Evolutionary conservation across 2,113 vertebrate species (phyloP).

Genomic region (Atlantisia rogersi): DNA sequence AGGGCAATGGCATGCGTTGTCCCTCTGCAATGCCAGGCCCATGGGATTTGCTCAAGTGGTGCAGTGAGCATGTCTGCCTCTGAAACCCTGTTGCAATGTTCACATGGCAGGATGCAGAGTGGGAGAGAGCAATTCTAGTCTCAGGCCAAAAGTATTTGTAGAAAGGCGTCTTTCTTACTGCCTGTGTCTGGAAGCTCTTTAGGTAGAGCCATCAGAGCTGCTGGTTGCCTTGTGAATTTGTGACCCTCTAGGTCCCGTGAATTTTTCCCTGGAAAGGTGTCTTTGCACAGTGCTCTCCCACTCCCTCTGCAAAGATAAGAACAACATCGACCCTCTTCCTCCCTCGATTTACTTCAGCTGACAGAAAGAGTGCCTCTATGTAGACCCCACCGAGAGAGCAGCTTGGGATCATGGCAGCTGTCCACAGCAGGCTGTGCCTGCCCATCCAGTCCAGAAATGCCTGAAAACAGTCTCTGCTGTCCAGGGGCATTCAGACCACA

Average conservation of each 20-base stretch:
- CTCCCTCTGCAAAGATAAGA: neutral
- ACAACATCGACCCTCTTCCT: neutral
- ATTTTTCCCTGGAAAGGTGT: neutral
- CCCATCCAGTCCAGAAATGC: neutral
- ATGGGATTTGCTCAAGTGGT: accelerated
- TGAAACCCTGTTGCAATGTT: too few relatives aligned
- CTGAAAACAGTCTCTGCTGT: neutral
- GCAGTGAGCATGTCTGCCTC: neutral
- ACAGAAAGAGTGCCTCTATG: neutral
- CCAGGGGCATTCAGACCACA: neutral
- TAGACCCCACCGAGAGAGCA: neutral
- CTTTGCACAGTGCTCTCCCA: neutral
- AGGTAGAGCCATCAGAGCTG: neutral
- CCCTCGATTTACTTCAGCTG: neutral
- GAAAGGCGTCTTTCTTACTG: neutral
- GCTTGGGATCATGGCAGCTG: neutral
- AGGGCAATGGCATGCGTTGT: neutral
- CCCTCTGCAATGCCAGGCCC: neutral
- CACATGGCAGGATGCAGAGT: neutral
- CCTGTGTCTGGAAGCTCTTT: neutral
- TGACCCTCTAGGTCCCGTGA: neutral
- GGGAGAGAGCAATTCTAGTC: neutral
- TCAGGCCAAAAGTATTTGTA: neutral
- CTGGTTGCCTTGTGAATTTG: neutral
- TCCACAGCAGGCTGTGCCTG: neutral